Percentiles rank a stretch among this genome's conserved stretches.
Evolutionary conservation across 2,797 vertebrate species (phyloP).

Genomic region (Nyctalus aviator): DNA sequence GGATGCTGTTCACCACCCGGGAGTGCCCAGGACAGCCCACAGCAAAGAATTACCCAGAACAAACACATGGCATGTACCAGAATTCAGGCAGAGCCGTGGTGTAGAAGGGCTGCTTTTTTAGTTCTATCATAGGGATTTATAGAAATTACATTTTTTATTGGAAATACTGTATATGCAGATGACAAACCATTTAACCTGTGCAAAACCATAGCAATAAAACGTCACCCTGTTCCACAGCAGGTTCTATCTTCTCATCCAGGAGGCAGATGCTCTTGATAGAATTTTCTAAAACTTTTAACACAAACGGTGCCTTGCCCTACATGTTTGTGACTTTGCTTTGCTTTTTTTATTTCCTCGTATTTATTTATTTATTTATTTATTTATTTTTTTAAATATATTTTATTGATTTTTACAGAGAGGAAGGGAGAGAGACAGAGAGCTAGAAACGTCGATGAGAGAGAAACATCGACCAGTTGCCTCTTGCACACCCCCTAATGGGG

Average conservation of each 20-base stretch:
- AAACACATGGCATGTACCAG: too few relatives aligned
- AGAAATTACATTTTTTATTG: not conserved
- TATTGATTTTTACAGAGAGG: too few relatives aligned
- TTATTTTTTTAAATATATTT: too few relatives aligned
- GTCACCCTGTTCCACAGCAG: not conserved
- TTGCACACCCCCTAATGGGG: too few relatives aligned
- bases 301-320: too few relatives aligned
- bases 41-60: too few relatives aligned
- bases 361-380: too few relatives aligned
- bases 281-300: not conserved
- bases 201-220: not conserved
- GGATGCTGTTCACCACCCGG: rapidly evolving
- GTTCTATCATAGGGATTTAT: not conserved
- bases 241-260: not conserved
- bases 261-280: not conserved
- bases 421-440: too few relatives aligned
- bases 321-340: not conserved
- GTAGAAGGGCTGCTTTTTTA: not conserved
- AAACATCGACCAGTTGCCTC: too few relatives aligned
- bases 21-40: not conserved
- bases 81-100: not conserved
- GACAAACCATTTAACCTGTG: not conserved
- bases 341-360: not conserved
- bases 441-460: too few relatives aligned
- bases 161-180: not conserved